phyloP scores from a whole-genome alignment of 2,888 invertebrate species.

The Neoascia interrupta region DNA sequence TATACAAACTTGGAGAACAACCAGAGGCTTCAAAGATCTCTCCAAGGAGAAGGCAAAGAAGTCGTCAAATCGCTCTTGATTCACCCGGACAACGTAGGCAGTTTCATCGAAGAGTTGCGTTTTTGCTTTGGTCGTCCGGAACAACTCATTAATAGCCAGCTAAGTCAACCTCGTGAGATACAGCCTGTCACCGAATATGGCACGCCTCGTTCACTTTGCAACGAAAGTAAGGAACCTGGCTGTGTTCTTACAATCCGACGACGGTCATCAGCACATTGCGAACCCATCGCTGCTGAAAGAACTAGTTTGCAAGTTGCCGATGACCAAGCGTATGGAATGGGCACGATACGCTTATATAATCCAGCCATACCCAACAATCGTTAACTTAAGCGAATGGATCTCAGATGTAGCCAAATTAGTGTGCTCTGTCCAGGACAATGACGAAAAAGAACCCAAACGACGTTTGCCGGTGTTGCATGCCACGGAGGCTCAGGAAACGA shows the following conservation, averaged over 20 bases:
- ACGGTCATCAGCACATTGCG: slow-evolving; percentile 42
- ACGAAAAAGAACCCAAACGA: slow-evolving; percentile 16
- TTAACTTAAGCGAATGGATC: slow-evolving; percentile 14
- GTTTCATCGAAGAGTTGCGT: slow-evolving; percentile 24
- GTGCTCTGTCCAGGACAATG: slow-evolving; percentile 36
- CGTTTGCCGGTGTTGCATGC: slow-evolving; percentile 10
- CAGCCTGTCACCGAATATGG: slow-evolving; percentile 37
- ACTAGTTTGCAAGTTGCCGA: slow-evolving; percentile 1
- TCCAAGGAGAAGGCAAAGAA: slow-evolving; percentile 50
- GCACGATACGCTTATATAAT: not conserved
- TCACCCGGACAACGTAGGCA: slow-evolving; percentile 31
- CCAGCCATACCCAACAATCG: slow-evolving; percentile 6
- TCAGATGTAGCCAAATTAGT: slow-evolving; percentile 9
- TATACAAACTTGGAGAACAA: slow-evolving; percentile 56
- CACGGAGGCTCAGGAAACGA: not conserved
- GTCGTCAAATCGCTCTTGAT: slow-evolving; percentile 47
- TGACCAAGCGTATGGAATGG: slow-evolving; percentile 10
- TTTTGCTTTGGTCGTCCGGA: slow-evolving; percentile 63
- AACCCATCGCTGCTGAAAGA: slow-evolving; percentile 35
- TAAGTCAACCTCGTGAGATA: slow-evolving; percentile 39
- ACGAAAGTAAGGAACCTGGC: slow-evolving; percentile 45
- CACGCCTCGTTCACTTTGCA: slow-evolving; percentile 47
- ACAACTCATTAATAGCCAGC: slow-evolving; percentile 52
- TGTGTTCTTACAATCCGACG: slow-evolving; percentile 34
- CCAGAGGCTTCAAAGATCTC: slow-evolving; percentile 39